Base-by-base conservation (phyloP, 2,113 vertebrate genomes). In the Coracopsis vasa region DNA sequence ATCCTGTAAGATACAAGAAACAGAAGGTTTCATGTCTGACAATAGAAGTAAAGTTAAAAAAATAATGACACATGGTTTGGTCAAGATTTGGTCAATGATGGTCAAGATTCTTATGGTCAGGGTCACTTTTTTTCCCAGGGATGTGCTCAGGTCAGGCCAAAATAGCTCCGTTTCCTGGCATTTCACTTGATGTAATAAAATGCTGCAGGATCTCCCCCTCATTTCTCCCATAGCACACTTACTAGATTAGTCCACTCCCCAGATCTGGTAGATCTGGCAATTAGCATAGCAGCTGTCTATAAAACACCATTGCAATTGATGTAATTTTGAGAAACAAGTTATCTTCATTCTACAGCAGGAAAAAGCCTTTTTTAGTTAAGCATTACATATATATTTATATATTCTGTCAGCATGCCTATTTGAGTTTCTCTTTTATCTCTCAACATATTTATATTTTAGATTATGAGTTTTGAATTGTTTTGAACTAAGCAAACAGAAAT, bases 231-330 rank as follows among this genome's bases (percentile, higher is more conserved):
- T 27, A 87, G 72, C 48, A 80, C 44, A 35, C 27, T 77, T 65
- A 54, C 44, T 77, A 56, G 92, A 42, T 89, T 60, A 87, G 78
- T 80, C 69, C 60, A 87, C 41, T 86, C 67, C 77, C 88, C 72
- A 86, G 50, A 82, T 75, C 83, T 95, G 67, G 87, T 80, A 83
- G 62, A 69, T 88, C 83, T 91, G 90, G 87, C 90, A 95, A 91
- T 91, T 89, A 87, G 87, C 23, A 77, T 89, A 72, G 72, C 85
- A 95, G 90, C 72, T 96, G 85, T 86, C 90, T 78, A 41, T 81
- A 33, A 84, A 89, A 81, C 47, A 7, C 29, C 56, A 58, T 10
- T 58, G 33, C 13, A 58, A 35, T 58, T 58, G 33, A 58, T 35
- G 21, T 58, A 35, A 58, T 58, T 35, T 58, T 35, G 56, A 58